Evolutionary conservation across 2,888 invertebrate species (phyloP).

Genomic region (Rotaria magnacalcarata): DNA sequence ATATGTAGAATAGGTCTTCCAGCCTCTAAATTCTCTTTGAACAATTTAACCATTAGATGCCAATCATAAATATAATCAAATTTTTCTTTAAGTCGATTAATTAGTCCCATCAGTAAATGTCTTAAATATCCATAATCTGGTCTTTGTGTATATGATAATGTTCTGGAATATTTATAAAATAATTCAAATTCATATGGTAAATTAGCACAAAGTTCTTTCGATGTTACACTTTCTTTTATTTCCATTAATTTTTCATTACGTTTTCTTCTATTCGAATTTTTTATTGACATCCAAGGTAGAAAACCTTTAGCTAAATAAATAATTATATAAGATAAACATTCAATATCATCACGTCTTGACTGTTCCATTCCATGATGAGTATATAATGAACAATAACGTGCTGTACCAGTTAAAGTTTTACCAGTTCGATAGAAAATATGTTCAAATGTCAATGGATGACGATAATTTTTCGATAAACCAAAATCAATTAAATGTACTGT

Average conservation of each 20-base stretch:
- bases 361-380: constrained; percentile 45
- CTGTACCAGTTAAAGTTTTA: constrained; percentile 46
- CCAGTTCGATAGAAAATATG: constrained; percentile 37
- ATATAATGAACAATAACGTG: constrained; percentile 43
- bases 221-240: constrained; percentile 36
- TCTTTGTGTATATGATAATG: constrained; percentile 33
- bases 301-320: constrained; percentile 45
- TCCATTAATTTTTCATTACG: constrained; percentile 43
- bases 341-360: constrained; percentile 44
- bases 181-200: constrained; percentile 40
- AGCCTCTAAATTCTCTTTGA: constrained; percentile 4
- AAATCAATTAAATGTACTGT: constrained; percentile 46
- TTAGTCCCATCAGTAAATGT: constrained; percentile 28
- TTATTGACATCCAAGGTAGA: constrained; percentile 45
- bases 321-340: constrained; percentile 42
- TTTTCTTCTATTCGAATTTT: constrained; percentile 42
- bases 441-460: constrained; percentile 42
- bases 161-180: constrained; percentile 41
- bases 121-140: constrained; percentile 43
- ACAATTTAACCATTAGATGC: not conserved
- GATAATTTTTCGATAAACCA: constrained; percentile 45
- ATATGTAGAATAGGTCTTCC: not conserved
- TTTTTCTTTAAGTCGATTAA: constrained; percentile 38
- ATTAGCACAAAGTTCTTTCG: constrained; percentile 27
- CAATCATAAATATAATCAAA: constrained; percentile 44